Evolutionary conservation across 2,113 vertebrate species (phyloP).

Genomic region (Larimichthys polyactis): DNA sequence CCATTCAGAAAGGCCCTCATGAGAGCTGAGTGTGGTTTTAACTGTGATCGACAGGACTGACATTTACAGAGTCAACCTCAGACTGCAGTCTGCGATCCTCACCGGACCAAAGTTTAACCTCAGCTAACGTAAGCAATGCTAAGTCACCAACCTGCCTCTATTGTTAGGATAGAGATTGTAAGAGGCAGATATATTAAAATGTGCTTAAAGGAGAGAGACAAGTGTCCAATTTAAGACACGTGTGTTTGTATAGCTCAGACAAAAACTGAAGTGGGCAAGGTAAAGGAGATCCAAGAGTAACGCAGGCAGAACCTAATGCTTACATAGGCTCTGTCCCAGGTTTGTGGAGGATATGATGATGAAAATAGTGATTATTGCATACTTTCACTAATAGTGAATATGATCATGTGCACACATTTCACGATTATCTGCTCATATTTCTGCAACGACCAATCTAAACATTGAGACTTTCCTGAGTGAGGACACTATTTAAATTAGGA

Average conservation of each 20-base stretch:
- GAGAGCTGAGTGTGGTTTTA: constrained; percentile 67
- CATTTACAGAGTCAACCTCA: constrained; percentile 78
- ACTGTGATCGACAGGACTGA: constrained; percentile 79
- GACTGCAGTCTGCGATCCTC: constrained; percentile 63
- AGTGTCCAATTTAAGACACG: constrained; percentile 10
- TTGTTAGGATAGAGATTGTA: constrained; percentile 21
- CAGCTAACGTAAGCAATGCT: constrained; percentile 61
- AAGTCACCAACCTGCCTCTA: constrained; percentile 47
- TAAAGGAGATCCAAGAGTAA: constrained; percentile 26
- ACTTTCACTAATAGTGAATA: not conserved
- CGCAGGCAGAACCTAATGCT: constrained; percentile 20
- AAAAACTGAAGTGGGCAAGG: constrained; percentile 12
- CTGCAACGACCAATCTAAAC: too few relatives aligned
- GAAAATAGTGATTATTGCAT: not conserved
- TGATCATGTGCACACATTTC: not conserved
- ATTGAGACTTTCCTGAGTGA: too few relatives aligned
- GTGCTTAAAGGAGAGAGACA: constrained; percentile 11
- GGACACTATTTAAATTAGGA: too few relatives aligned
- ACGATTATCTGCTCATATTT: not conserved
- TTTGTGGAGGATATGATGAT: not conserved
- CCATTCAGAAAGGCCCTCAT: constrained; percentile 69
- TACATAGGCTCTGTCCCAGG: constrained; percentile 7
- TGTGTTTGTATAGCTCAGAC: constrained; percentile 31
- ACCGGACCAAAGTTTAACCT: constrained; percentile 67
- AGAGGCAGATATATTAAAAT: constrained; percentile 20